Evolutionary conservation across 2,888 invertebrate species (phyloP).

Genomic region (Microplitis manilae): DNA sequence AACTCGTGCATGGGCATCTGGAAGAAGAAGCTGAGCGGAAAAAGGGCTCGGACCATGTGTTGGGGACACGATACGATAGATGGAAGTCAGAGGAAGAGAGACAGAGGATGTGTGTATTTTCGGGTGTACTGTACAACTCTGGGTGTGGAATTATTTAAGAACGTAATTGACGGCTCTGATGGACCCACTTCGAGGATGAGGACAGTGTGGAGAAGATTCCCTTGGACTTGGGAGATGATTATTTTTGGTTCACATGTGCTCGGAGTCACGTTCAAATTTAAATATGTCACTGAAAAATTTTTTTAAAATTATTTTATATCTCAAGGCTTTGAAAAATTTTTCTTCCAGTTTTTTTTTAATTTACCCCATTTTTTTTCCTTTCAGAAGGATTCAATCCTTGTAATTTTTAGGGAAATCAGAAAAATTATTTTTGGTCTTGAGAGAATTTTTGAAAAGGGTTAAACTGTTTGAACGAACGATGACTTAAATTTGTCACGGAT

Average conservation of each 20-base stretch:
- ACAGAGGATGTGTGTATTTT: too few relatives aligned
- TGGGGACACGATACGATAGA: neutral
- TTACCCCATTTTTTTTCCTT: too few relatives aligned
- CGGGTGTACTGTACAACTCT: too few relatives aligned
- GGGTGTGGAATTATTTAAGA: neutral
- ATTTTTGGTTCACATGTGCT: constrained; percentile 1
- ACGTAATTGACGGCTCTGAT: neutral
- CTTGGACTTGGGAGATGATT: neutral
- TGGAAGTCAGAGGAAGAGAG: too few relatives aligned
- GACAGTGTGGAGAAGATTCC: neutral
- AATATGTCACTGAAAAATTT: neutral
- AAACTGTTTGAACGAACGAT: too few relatives aligned
- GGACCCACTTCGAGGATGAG: neutral
- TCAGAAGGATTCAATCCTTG: too few relatives aligned
- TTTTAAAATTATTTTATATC: neutral
- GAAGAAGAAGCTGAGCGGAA: constrained; percentile 10
- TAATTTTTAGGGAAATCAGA: too few relatives aligned
- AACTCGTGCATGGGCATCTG: constrained; percentile 27
- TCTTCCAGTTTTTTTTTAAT: neutral
- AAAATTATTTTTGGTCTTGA: too few relatives aligned
- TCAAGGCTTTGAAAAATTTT: neutral
- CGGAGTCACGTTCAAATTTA: neutral
- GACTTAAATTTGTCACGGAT: too few relatives aligned
- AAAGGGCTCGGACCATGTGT: constrained; percentile 24
- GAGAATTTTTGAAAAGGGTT: too few relatives aligned